Evolutionary conservation across 2,888 invertebrate species (phyloP), one percentile per base, ranked within the genome.

Genomic region (Chalcosyrphus nemorum): DNA sequence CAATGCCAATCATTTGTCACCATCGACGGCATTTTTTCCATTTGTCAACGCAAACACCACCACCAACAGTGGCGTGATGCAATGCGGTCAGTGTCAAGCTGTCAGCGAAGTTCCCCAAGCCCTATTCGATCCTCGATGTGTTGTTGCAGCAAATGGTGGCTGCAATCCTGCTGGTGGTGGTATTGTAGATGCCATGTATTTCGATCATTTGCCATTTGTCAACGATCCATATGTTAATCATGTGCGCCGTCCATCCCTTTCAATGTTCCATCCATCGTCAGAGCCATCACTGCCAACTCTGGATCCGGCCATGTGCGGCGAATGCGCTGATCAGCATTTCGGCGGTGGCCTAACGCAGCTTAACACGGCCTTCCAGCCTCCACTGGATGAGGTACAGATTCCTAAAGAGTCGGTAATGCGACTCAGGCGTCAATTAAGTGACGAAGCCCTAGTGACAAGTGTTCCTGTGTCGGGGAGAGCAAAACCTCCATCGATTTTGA

Each of bases 261-360:
- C 90, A 72, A 88, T 90, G 87, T 91, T 89, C 77, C 89, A 90
- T 80, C 90, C 91, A 66, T 88, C 87, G 27, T 91, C 91, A 71
- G 91, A 91, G 78, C 90, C 91, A 41, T 90, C 90, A 87, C 88
- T 91, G 87, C 89, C 90, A 86, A 88, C 90, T 86, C 86, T 90
- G 87, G 90, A 91, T 87, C 89, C 90, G 80, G 86, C 89, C 75
- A 90, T 91, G 89, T 90, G 91, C 86, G 89, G 89, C 72, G 90
- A 91, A 86, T 90, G 91, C 86, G 90, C 90, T 77, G 90, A 90
- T 87, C 90, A 91, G 87, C 91, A 91, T 86, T 89, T 91, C 71
- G 87, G 90, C 24, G 88, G 90, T 65, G 90, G 88, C 6, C 82
- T 89, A 3, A 90, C 88, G 4, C 90, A 88, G 2, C 90, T n/a